Percentiles rank a stretch among this genome's conserved stretches.
phyloP scores from a whole-genome alignment of 2,797 vertebrate genomes.

The Pelochelys cantorii region DNA sequence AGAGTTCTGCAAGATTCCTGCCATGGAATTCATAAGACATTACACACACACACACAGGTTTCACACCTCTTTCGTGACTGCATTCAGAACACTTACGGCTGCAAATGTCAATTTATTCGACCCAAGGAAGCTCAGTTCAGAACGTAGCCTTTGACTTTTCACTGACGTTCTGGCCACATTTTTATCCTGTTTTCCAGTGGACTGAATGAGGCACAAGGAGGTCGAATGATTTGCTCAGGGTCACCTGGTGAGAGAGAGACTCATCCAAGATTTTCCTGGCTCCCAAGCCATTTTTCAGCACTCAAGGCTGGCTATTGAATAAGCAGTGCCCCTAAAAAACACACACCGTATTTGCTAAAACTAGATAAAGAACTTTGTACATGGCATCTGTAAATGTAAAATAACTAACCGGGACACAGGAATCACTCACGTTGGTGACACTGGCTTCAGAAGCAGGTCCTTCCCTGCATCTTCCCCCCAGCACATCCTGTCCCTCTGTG shows the following conservation, averaged over 20 bases:
- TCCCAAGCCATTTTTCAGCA: slow-evolving; percentile 66
- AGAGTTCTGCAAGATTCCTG: not conserved
- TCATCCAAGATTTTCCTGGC: slow-evolving; percentile 59
- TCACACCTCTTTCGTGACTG: not conserved
- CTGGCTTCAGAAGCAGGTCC: rapidly evolving
- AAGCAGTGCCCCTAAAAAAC: slow-evolving; percentile 32
- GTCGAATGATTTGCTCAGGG: slow-evolving; percentile 45
- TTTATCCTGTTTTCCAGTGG: not conserved
- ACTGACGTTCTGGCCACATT: not conserved
- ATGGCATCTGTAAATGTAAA: not conserved
- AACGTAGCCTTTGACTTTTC: not conserved
- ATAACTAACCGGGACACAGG: not conserved
- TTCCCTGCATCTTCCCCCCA: not conserved
- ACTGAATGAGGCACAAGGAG: not conserved
- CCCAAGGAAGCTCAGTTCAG: not conserved
- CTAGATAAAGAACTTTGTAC: not conserved
- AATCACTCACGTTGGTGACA: not conserved
- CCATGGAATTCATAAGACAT: not conserved
- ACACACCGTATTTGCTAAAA: not conserved
- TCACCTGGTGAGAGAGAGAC: slow-evolving; percentile 51
- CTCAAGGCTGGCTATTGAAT: slow-evolving; percentile 55
- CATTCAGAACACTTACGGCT: not conserved
- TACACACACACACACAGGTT: rapidly evolving
- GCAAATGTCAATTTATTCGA: not conserved
- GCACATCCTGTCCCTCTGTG: not conserved